phyloP scores from a whole-genome alignment of 2,113 vertebrate genomes.

The Perccottus glenii region DNA sequence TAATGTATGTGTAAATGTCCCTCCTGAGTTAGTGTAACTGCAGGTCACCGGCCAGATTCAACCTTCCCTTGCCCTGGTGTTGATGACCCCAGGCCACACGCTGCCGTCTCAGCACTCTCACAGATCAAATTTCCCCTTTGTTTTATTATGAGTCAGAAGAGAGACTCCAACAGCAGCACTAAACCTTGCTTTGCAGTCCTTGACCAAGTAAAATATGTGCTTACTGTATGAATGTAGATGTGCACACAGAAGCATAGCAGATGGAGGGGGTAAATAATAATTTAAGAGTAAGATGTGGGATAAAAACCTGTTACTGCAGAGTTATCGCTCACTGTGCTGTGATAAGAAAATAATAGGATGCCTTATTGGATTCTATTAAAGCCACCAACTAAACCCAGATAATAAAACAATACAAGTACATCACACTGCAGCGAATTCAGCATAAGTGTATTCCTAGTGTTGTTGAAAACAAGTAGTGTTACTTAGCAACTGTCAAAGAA shows the following conservation, averaged over 20 bases:
- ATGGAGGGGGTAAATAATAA: neutral
- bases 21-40: constrained; percentile 3
- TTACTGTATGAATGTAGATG: neutral
- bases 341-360: constrained; percentile 6
- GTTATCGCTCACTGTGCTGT: neutral
- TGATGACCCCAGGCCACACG: constrained; percentile 6
- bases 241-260: neutral
- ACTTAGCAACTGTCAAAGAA: too few species aligned
- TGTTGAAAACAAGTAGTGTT: too few species aligned
- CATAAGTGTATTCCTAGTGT: too few species aligned
- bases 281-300: neutral
- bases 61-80: neutral
- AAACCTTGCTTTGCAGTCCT: neutral
- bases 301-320: constrained; percentile 14
- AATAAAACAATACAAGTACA: neutral
- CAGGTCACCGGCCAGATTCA: constrained; percentile 5
- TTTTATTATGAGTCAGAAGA: neutral
- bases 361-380: constrained; percentile 6
- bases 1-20: neutral
- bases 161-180: too few species aligned
- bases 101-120: neutral
- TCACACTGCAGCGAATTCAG: neutral
- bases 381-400: neutral
- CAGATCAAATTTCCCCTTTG: neutral
- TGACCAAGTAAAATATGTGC: neutral